Conservation (phyloP, 2,797 vertebrate species). For the Sciaenops ocellatus region DNA sequence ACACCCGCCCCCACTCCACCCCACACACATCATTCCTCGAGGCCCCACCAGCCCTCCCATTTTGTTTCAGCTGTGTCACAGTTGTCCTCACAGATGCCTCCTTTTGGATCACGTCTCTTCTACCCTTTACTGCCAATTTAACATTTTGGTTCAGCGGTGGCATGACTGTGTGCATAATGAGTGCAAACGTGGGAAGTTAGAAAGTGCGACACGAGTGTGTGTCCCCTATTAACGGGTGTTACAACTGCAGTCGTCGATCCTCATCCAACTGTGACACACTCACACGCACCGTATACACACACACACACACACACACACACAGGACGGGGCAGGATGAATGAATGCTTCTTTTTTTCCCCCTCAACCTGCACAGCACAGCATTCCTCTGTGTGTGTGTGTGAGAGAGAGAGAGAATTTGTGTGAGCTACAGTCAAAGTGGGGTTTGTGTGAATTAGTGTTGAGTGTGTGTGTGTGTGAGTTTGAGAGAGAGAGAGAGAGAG, state of each 20-base stretch:
- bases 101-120: neutral
- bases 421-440: conserved; percentile 14
- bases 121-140: conserved; percentile 5
- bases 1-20: conserved; percentile 5
- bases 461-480: neutral
- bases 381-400: conserved; percentile 23
- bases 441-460: conserved; percentile 4
- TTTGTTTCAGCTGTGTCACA: conserved; percentile 28
- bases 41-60: neutral
- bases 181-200: conserved; percentile 13
- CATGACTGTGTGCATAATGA: conserved; percentile 15
- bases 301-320: neutral
- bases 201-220: conserved; percentile 24
- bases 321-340: conserved; percentile 22
- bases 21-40: conserved; percentile 11
- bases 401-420: conserved; percentile 2
- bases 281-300: neutral
- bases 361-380: neutral
- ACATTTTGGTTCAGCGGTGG: neutral
- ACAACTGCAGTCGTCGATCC: conserved; percentile 30
- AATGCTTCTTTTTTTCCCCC: conserved; percentile 3
- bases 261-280: conserved; percentile 34
- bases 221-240: conserved; percentile 26
- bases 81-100: neutral
- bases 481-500: neutral